Conservation (phyloP, 2,888 invertebrate genomes). For the Ligdia adustata region DNA sequence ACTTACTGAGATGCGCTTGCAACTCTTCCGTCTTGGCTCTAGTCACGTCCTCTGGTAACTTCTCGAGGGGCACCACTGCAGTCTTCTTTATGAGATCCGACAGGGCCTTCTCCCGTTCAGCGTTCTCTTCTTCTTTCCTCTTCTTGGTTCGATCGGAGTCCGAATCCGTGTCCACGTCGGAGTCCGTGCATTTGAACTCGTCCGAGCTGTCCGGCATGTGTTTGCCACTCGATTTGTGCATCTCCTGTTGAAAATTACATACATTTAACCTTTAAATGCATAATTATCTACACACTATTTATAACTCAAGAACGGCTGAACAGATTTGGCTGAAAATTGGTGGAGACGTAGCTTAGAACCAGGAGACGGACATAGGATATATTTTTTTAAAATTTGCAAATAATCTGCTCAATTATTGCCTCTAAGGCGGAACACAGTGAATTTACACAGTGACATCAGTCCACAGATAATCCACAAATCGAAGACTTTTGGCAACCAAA, state of each 20-base stretch:
- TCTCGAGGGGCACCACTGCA: constrained; percentile 71
- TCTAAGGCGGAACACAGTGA: too few species aligned
- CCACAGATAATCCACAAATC: too few species aligned
- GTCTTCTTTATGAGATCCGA: constrained; percentile 64
- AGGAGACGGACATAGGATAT: too few species aligned
- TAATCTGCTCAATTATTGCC: too few species aligned
- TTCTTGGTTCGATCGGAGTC: constrained; percentile 65
- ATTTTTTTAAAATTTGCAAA: too few species aligned
- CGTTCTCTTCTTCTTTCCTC: constrained; percentile 56
- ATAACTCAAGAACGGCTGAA: too few species aligned
- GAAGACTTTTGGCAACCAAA: too few species aligned
- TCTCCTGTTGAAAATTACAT: constrained; percentile 67
- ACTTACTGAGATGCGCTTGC: constrained; percentile 61
- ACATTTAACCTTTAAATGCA: too few species aligned
- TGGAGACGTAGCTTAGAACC: too few species aligned
- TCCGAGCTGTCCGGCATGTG: constrained; percentile 82
- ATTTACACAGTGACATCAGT: too few species aligned
- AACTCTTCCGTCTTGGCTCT: constrained; percentile 66
- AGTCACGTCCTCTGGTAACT: constrained; percentile 69
- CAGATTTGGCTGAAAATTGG: too few species aligned
- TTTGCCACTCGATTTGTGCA: constrained; percentile 81
- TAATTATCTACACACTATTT: too few species aligned
- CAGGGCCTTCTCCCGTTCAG: constrained; percentile 58
- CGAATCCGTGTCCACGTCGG: constrained; percentile 46
- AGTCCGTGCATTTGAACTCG: constrained; percentile 72